Evolutionary conservation across 2,888 invertebrate genomes (phyloP), one percentile per base, ranked within the genome.

Genomic region (Drosophila melanocephala): DNA sequence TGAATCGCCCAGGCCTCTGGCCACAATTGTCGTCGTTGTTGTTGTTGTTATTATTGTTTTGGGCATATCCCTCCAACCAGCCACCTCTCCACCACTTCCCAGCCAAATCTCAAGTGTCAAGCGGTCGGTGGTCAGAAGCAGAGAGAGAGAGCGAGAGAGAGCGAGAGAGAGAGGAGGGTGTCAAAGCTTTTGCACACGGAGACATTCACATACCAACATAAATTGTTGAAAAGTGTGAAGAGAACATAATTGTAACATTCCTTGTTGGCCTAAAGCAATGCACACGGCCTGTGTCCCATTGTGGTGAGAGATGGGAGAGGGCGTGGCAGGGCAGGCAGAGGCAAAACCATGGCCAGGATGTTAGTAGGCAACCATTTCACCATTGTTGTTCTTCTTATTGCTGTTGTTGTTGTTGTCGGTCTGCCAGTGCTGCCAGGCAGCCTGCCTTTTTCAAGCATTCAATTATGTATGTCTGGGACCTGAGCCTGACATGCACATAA

Each of bases 231-330:
- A 88, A 88, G 87, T 88, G 87, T 88, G 90, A 88, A 88, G 87
- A 88, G 87, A 89, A 88, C 87, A 88, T 88, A 88, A 88, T 90
- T 88, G 87, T 90, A 89, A 88, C 87, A 88, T 88, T 90, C 87
- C 87, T 90, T 84, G 90, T 90, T 84, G 87, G 89, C 87, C 87
- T 83, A 87, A 87, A 90, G 87, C 87, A 88, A 89, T 87, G 90
- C 86, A 89, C 79, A 74, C 74, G 68, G 71, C 71, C 79, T 61
- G 76, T 68, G 77, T 69, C 66, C 77, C 63, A 69, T 72, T 72
- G 63, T 59, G 42, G 55, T 59, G 32, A 51, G 42, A 47, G 4
- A 59, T 63, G 39, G 37, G 56, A 39, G 28, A 2, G 19, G 37
- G 56, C 39, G 7, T 12, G 56, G 55, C 52, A 53, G 44, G 55